These are phyloP conservation scores for Synergus laeviventris DNA, from an alignment of 2,888 invertebrate species.

Conservation along the genomic window DNA sequence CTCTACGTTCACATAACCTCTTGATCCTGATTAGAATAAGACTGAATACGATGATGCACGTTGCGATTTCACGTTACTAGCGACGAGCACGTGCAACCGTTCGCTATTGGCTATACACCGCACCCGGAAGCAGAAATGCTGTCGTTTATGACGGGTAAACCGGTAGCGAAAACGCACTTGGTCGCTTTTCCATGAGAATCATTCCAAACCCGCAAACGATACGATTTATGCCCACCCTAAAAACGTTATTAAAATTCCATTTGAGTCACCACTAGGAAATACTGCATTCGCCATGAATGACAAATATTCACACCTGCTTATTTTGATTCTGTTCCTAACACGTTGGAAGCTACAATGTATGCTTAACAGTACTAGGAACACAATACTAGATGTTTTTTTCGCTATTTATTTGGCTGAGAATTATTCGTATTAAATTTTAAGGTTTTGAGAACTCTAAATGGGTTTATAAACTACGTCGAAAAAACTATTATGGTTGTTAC, in stretches of 20 bases:
- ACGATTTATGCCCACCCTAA: slow-evolving; percentile 30
- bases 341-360: slow-evolving; percentile 15
- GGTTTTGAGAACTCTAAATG: not conserved
- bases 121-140: slow-evolving; percentile 58
- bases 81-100: slow-evolving; percentile 53
- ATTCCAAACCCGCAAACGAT: slow-evolving; percentile 36
- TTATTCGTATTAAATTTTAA: not conserved
- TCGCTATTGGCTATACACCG: slow-evolving; percentile 45
- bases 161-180: slow-evolving; percentile 55
- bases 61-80: slow-evolving; percentile 47
- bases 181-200: slow-evolving; percentile 72
- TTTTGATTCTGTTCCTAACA: slow-evolving; percentile 28
- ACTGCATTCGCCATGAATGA: slow-evolving; percentile 34
- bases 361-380: slow-evolving; percentile 1
- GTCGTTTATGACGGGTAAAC: slow-evolving; percentile 53
- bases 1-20: slow-evolving; percentile 74
- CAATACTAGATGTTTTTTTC: not conserved
- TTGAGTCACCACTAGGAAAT: slow-evolving; percentile 29
- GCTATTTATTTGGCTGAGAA: not conserved
- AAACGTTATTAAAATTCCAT: slow-evolving; percentile 39
- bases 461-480: not conserved
- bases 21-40: slow-evolving; percentile 76
- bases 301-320: slow-evolving; percentile 40
- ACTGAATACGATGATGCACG: slow-evolving; percentile 56
- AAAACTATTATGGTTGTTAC: not conserved